A percentile compares a stretch with the other conserved stretches of the same genome.
Conservation (phyloP, 1,140 invertebrate genomes). For the Pseudomyrmex gracilis region DNA sequence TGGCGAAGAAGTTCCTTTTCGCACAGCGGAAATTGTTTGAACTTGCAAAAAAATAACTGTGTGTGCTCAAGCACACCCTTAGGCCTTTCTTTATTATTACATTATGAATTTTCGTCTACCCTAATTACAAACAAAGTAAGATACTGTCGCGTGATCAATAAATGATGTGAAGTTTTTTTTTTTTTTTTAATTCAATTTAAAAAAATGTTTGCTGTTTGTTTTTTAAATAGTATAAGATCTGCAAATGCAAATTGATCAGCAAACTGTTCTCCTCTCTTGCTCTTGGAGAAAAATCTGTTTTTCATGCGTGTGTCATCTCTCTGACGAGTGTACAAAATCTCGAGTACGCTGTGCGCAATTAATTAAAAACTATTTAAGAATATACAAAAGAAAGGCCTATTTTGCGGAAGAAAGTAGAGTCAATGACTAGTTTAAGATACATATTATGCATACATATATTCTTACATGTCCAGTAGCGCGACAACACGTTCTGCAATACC, state of each 20-base stretch:
- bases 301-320: neutral
- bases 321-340: slow-evolving; percentile 16
- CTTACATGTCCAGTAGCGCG: slow-evolving; percentile 55
- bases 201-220: too few relatives aligned
- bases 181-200: too few relatives aligned
- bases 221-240: too few relatives aligned
- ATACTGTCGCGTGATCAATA: too few relatives aligned
- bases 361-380: neutral
- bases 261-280: too few relatives aligned
- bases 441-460: slow-evolving; percentile 78
- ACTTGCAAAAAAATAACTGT: slow-evolving; percentile 64
- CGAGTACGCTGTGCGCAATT: neutral
- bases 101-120: too few relatives aligned
- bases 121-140: too few relatives aligned
- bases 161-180: too few relatives aligned
- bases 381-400: slow-evolving; percentile 66
- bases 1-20: neutral
- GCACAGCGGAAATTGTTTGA: slow-evolving; percentile 49
- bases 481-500: slow-evolving; percentile 34
- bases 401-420: slow-evolving; percentile 70
- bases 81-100: slow-evolving; percentile 61
- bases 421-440: slow-evolving; percentile 82
- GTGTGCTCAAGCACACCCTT: slow-evolving; percentile 31
- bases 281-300: neutral
- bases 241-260: too few relatives aligned